phyloP scores from a whole-genome alignment of 2,888 invertebrate genomes.

The Piscicola geometra region DNA sequence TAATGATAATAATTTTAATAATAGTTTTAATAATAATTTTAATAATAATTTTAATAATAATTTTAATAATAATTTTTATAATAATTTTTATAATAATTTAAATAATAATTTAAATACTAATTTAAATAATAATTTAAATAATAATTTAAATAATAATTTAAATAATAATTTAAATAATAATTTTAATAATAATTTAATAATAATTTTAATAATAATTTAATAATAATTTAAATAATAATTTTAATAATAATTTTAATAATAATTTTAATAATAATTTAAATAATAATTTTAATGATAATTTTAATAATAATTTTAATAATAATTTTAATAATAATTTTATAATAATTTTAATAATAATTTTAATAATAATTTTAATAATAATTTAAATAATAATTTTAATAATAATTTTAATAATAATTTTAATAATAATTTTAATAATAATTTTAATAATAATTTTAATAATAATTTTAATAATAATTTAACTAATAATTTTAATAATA shows the following conservation, averaged over 20 bases:
- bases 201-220: neutral
- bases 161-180: no score
- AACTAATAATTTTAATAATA: neutral
- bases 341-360: neutral
- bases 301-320: neutral
- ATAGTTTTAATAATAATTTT: no score
- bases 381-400: neutral
- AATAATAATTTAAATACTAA: no score
- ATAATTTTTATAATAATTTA: no score
- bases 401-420: neutral
- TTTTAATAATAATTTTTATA: no score
- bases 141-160: no score
- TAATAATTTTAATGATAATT: neutral
- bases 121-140: no score
- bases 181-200: constrained; percentile 26
- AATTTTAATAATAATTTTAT: neutral
- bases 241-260: neutral
- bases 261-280: neutral
- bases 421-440: neutral
- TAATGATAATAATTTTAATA: no score
- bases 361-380: neutral
- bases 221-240: neutral
- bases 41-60: no score
- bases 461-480: neutral
- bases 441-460: neutral